A percentile compares a stretch with the other conserved stretches of the same genome.
These are phyloP conservation scores for Mormyrops attenuatus DNA, from an alignment of 2,797 vertebrate genomes.

Conservation along the genomic window DNA sequence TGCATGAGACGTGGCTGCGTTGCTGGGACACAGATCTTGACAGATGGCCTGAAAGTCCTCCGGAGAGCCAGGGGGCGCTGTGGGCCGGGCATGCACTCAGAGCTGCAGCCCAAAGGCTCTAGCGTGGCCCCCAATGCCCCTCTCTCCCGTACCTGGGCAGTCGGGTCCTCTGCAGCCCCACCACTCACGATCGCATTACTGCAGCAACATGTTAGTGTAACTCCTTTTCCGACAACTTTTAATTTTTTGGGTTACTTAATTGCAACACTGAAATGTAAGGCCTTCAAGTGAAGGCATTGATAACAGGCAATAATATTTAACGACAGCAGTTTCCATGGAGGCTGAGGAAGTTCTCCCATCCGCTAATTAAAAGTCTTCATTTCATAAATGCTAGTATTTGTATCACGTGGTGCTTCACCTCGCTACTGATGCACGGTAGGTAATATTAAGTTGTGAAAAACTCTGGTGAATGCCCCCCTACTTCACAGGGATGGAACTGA, in stretches of 20 bases:
- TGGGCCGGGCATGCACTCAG: not conserved
- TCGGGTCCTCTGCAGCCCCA: not conserved
- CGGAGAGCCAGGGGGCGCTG: not conserved
- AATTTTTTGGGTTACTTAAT: not conserved
- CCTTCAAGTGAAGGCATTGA: not conserved
- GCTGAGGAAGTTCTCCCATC: not conserved
- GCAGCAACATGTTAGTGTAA: not conserved
- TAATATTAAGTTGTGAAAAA: not conserved
- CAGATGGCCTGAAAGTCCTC: not conserved
- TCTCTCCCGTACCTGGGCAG: not conserved
- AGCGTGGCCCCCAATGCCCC: not conserved
- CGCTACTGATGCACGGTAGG: not conserved
- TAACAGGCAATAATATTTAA: not conserved
- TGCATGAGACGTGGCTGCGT: not conserved
- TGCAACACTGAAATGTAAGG: not conserved
- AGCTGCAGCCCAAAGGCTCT: not conserved
- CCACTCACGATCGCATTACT: not conserved
- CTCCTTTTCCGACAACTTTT: not conserved
- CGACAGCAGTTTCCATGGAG: not conserved
- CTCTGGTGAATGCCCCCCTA: not conserved
- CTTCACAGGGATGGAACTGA: not conserved
- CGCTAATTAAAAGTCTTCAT: not conserved
- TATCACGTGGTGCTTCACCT: not conserved
- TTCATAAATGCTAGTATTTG: not conserved
- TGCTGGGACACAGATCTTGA: not conserved